phyloP scores from a whole-genome alignment of 2,888 invertebrate species.

The Drosophila falleni region DNA sequence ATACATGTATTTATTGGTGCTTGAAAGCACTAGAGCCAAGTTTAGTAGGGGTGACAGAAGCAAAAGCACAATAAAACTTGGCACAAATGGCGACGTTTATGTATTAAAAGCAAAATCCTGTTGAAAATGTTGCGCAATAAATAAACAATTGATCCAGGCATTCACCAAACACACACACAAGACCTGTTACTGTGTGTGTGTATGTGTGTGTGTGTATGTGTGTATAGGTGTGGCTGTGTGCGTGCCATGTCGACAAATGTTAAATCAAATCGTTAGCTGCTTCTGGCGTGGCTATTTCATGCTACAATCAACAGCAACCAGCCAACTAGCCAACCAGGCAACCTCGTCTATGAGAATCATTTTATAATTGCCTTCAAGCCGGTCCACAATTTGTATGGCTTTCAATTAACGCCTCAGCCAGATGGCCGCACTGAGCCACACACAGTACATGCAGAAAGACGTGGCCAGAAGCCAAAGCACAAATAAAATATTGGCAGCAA shows the following conservation, averaged over 20 bases:
- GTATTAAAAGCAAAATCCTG: conserved; percentile 74
- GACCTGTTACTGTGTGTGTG: conserved; percentile 12
- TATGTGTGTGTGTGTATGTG: conserved; percentile 6
- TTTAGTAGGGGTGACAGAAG: conserved; percentile 30
- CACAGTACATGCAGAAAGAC: conserved; percentile 42
- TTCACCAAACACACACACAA: conserved; percentile 27
- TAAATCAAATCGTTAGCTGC: conserved; percentile 59
- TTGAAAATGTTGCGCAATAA: conserved; percentile 79
- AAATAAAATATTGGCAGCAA: conserved; percentile 73
- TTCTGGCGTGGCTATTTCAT: conserved; percentile 61
- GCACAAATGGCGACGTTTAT: conserved; percentile 60
- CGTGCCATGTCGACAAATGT: conserved; percentile 45
- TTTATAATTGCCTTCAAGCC: conserved; percentile 76
- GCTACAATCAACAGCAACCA: conserved; percentile 67
- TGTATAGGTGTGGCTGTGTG: conserved; percentile 5
- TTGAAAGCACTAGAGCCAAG: conserved; percentile 20
- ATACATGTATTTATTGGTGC: background rate
- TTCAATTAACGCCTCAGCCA: conserved; percentile 73
- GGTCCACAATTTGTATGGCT: conserved; percentile 75
- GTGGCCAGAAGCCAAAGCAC: conserved; percentile 58
- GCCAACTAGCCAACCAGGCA: background rate
- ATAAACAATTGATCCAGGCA: conserved; percentile 75
- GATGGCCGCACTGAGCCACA: conserved; percentile 22
- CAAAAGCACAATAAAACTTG: conserved; percentile 44
- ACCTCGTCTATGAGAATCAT: conserved; percentile 35